Evolutionary conservation across 2,113 vertebrate species (phyloP).

Genomic region (Bungarus multicinctus): DNA sequence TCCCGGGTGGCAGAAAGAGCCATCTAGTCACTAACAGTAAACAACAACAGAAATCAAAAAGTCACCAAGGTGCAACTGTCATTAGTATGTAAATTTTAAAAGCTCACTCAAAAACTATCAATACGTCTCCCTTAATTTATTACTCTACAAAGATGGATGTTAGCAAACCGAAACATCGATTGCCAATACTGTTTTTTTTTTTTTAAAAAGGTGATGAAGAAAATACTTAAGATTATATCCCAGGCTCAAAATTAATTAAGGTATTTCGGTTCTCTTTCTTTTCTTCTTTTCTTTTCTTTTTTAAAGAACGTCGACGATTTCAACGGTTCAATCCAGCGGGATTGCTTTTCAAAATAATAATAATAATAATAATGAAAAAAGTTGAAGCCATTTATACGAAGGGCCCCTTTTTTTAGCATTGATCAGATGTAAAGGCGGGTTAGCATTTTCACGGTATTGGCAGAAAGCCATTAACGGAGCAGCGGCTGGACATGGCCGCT

Average conservation of each 20-base stretch:
- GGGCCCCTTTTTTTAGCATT: slow-evolving; percentile 64
- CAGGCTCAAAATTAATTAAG: slow-evolving; percentile 78
- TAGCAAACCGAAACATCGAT: slow-evolving; percentile 82
- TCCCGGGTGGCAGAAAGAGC: slow-evolving; percentile 43
- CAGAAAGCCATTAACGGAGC: slow-evolving; percentile 72
- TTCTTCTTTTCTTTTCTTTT: not conserved
- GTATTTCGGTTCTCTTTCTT: slow-evolving; percentile 14
- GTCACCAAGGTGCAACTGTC: slow-evolving; percentile 78
- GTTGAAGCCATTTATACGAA: slow-evolving; percentile 64
- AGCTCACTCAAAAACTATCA: slow-evolving; percentile 80
- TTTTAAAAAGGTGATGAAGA: slow-evolving; percentile 75
- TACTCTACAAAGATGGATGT: slow-evolving; percentile 96
- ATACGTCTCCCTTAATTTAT: slow-evolving; percentile 97
- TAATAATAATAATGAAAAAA: slow-evolving; percentile 47
- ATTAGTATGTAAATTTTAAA: slow-evolving; percentile 94
- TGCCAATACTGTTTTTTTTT: slow-evolving; percentile 78
- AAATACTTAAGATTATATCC: slow-evolving; percentile 73
- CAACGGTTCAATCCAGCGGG: slow-evolving; percentile 59
- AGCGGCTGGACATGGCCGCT: slow-evolving; percentile 60
- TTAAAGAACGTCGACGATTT: slow-evolving; percentile 37
- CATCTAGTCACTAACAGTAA: slow-evolving; percentile 53
- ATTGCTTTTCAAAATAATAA: slow-evolving; percentile 54
- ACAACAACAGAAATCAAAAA: slow-evolving; percentile 65
- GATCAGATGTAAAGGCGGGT: slow-evolving; percentile 74
- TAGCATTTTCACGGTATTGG: slow-evolving; percentile 78